Conservation (phyloP, 2,797 vertebrate genomes). For the Fundulus diaphanus region DNA sequence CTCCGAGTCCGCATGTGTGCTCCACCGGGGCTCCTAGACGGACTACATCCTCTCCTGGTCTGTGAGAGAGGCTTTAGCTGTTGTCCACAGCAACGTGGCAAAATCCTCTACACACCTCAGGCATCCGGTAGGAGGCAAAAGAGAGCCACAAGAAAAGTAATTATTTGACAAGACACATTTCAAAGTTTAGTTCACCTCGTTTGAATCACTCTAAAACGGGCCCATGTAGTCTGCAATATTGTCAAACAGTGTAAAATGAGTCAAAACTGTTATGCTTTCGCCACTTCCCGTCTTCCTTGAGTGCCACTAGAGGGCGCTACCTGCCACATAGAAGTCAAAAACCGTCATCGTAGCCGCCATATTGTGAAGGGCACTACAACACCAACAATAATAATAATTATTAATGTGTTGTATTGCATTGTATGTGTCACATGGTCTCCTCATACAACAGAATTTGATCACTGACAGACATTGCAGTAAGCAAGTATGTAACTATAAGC, state of each 20-base stretch:
- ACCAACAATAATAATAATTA: neutral
- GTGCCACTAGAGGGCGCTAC: neutral
- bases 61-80: slow-evolving; percentile 19
- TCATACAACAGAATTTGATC: neutral
- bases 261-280: neutral
- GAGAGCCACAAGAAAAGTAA: accelerated
- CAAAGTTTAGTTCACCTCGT: neutral
- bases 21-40: neutral
- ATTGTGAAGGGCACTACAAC: neutral
- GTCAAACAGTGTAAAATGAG: neutral
- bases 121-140: slow-evolving; percentile 61
- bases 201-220: neutral
- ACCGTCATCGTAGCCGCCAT: neutral
- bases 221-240: neutral
- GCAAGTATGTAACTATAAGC: too few relatives aligned
- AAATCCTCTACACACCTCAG: slow-evolving; percentile 17
- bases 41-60: slow-evolving; percentile 46
- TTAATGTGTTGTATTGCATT: too few relatives aligned
- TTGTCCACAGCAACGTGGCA: slow-evolving; percentile 83
- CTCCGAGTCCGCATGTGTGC: slow-evolving; percentile 9
- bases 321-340: neutral
- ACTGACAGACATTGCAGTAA: neutral
- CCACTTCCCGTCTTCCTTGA: slow-evolving; percentile 19
- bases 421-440: neutral
- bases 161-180: neutral